Conservation (phyloP, 1,140 invertebrate genomes). For the Philopotamus ludificatus region DNA sequence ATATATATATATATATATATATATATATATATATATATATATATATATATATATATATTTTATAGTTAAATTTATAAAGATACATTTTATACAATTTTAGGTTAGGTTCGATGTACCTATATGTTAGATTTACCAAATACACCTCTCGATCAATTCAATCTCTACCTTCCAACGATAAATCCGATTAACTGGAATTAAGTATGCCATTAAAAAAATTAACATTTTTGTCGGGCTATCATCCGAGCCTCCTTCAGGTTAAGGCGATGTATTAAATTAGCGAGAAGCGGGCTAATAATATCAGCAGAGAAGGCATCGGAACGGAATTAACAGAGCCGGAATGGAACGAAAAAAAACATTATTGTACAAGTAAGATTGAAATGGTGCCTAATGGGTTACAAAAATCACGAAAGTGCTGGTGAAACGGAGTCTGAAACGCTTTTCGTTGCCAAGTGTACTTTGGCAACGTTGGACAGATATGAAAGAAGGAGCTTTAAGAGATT, state of each 20-base stretch:
- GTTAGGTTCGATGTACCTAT: too few species aligned
- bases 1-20: not conserved
- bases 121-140: too few species aligned
- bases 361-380: not conserved
- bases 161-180: too few species aligned
- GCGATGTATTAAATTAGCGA: too few species aligned
- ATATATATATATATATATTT: not conserved
- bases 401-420: not conserved
- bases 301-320: not conserved
- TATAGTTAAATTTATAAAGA: too few species aligned
- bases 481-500: not conserved
- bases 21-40: not conserved
- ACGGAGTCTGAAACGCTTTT: conserved; percentile 6
- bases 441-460: conserved; percentile 9
- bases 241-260: too few species aligned
- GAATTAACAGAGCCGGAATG: not conserved
- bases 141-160: too few species aligned
- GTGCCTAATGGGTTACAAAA: conserved; percentile 8
- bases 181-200: too few species aligned
- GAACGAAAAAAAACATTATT: conserved; percentile 5
- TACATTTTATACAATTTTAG: too few species aligned
- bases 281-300: not conserved
- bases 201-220: too few species aligned
- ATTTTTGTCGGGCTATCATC: too few species aligned
- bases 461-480: not conserved